Percentiles rank a stretch among this genome's conserved stretches.
Evolutionary conservation across 2,797 vertebrate genomes (phyloP).

Genomic region (Petrocephalus sullivani): DNA sequence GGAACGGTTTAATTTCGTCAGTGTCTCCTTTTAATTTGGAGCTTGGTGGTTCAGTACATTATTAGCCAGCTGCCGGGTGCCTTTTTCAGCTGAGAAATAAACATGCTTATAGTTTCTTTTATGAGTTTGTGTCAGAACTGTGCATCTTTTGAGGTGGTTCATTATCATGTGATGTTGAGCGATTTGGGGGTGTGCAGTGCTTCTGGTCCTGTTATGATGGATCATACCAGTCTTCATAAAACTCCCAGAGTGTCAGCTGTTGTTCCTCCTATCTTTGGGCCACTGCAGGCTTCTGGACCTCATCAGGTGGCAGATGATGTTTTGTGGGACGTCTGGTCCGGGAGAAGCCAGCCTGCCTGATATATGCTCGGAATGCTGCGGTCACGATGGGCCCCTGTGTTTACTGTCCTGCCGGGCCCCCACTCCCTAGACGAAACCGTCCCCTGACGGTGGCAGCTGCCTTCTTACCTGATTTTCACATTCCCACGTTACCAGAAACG

Average conservation of each 20-base stretch:
- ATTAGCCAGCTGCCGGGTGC: background rate
- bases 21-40: conserved; percentile 2
- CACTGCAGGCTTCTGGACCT: background rate
- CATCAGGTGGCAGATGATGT: background rate
- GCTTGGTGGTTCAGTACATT: background rate
- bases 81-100: background rate
- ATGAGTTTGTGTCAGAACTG: background rate
- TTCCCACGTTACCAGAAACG: background rate
- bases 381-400: background rate
- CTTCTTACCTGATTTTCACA: background rate
- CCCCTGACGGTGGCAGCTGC: background rate
- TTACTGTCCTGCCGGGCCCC: conserved; percentile 12
- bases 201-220: background rate
- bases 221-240: background rate
- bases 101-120: background rate
- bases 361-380: conserved; percentile 54
- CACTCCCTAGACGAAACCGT: conserved; percentile 24
- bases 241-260: background rate
- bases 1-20: background rate
- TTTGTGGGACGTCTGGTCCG: background rate
- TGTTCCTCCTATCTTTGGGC: background rate
- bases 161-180: background rate
- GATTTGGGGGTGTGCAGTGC: background rate
- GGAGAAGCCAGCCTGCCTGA: conserved; percentile 33
- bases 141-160: conserved; percentile 9